These are phyloP conservation scores for Hydra vulgaris DNA, from an alignment of 30 jellyfish, hydroid and myxozoan species.

Conservation along the genomic window DNA sequence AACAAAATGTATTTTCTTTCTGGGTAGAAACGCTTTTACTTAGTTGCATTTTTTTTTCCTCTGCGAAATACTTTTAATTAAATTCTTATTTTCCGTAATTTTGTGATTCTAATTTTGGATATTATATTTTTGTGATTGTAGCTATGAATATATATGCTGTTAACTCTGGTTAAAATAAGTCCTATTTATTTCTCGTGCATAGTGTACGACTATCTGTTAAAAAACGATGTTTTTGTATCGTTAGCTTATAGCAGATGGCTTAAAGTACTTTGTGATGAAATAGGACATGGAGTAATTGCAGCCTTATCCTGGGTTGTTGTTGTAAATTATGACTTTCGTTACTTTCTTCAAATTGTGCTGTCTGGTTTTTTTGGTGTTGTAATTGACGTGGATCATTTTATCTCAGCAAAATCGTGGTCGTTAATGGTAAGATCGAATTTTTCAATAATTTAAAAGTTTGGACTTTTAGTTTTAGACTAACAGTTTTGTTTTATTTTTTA, in stretches of 20 bases:
- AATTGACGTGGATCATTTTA: constrained; percentile 62
- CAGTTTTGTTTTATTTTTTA: not conserved
- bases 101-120: too few relatives aligned
- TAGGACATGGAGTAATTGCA: constrained; percentile 69
- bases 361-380: constrained; percentile 34
- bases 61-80: too few relatives aligned
- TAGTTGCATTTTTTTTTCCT: not conserved
- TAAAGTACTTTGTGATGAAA: constrained; percentile 37
- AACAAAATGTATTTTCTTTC: not conserved
- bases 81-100: too few relatives aligned
- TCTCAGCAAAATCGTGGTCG: constrained; percentile 51
- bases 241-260: not conserved
- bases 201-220: not conserved
- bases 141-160: not conserved
- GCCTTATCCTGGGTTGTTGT: constrained; percentile 46
- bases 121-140: too few relatives aligned
- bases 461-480: not conserved
- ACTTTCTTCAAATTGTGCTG: constrained; percentile 1
- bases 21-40: too few relatives aligned
- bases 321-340: constrained; percentile 13
- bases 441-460: not conserved
- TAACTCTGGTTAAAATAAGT: not conserved
- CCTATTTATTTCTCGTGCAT: not conserved
- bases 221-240: not conserved
- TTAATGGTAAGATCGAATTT: constrained; percentile 46